A percentile compares a stretch with the other conserved stretches of the same genome.
Conservation (phyloP, 2,113 vertebrate species). For the Brachirus orientalis region DNA sequence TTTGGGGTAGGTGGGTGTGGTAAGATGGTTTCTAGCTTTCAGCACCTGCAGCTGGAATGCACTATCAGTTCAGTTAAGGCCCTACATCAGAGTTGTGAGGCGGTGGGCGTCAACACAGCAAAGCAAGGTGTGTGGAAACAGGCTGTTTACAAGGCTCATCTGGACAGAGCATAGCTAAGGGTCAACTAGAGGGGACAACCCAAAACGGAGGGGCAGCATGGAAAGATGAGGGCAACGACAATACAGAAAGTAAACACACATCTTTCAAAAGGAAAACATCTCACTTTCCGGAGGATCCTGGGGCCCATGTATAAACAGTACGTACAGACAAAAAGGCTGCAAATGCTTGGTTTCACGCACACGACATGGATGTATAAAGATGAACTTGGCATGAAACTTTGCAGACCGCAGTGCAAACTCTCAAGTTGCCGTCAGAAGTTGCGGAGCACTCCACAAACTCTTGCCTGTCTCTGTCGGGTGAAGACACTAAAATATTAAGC, state of each 20-base stretch:
- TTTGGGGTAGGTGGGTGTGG: conserved; percentile 18
- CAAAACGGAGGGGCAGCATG: conserved; percentile 58
- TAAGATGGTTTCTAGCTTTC: conserved; percentile 86
- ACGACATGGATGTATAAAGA: too few species aligned
- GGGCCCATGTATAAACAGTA: too few species aligned
- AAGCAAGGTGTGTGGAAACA: conserved; percentile 82
- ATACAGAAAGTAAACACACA: conserved; percentile 69
- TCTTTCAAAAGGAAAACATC: conserved; percentile 69
- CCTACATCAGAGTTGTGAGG: conserved; percentile 76
- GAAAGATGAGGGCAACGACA: conserved; percentile 41
- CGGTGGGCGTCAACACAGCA: conserved; percentile 79
- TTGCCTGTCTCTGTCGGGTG: too few species aligned
- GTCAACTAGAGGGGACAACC: conserved; percentile 81
- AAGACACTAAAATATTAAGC: too few species aligned
- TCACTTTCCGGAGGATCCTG: conserved; percentile 60
- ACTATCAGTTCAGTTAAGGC: conserved; percentile 61
- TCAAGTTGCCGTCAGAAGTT: too few species aligned
- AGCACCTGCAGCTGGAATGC: conserved; percentile 81
- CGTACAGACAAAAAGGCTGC: too few species aligned
- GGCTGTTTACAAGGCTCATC: conserved; percentile 83
- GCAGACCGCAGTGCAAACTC: too few species aligned
- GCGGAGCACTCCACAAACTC: too few species aligned
- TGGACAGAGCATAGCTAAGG: conserved; percentile 76
- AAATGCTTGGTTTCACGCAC: too few species aligned
- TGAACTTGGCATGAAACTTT: too few species aligned